Percentiles rank a stretch among this genome's conserved stretches.
Conservation (phyloP, 2,113 vertebrate genomes). For the Myotis yumanensis region DNA sequence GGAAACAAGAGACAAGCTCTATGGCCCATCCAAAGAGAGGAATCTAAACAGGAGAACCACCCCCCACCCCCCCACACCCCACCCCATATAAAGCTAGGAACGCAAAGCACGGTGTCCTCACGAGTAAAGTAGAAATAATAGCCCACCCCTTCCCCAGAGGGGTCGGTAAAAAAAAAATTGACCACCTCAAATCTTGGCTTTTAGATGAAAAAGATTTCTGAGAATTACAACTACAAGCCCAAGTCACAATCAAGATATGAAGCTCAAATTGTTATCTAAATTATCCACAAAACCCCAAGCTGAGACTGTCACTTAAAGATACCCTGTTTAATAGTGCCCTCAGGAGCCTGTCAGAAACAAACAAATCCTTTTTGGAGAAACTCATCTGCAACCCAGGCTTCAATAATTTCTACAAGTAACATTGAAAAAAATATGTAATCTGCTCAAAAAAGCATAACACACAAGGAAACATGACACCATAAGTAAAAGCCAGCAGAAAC, state of each 20-base stretch:
- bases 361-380: not conserved
- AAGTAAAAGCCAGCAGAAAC: not conserved
- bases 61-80: fast-evolving
- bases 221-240: not conserved
- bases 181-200: not conserved
- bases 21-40: not conserved
- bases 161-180: not conserved
- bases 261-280: not conserved
- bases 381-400: not conserved
- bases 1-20: not conserved
- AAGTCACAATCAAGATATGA: not conserved
- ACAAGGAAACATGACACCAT: not conserved
- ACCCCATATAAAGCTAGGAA: not conserved
- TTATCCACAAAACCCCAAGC: not conserved
- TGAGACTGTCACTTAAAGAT: not conserved
- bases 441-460: not conserved
- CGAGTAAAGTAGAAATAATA: not conserved
- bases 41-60: not conserved
- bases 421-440: not conserved
- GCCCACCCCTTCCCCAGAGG: not conserved
- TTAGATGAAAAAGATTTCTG: not conserved
- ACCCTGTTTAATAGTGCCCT: not conserved
- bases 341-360: not conserved
- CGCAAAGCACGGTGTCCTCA: not conserved
- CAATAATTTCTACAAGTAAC: not conserved